Percentiles rank a stretch among this genome's conserved stretches.
Evolutionary conservation across 2,888 invertebrate species (phyloP).

Genomic region (Lumbricus terrestris): DNA sequence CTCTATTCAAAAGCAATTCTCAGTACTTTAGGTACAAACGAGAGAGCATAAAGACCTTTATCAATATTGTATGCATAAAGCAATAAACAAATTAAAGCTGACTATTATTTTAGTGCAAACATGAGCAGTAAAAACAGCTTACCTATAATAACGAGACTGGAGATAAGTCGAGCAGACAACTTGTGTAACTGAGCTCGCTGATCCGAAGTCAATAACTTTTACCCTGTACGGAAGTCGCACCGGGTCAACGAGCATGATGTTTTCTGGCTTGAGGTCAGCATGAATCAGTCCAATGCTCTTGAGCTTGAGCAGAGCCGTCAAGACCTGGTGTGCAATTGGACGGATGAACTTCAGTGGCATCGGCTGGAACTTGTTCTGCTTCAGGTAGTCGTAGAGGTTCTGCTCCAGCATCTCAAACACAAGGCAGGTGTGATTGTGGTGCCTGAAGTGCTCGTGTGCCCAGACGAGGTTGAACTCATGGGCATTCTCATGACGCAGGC

Average conservation of each 20-base stretch:
- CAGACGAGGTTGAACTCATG: constrained; percentile 93
- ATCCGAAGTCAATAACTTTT: constrained; percentile 98
- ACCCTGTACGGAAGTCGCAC: constrained; percentile 96
- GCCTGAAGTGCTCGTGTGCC: constrained; percentile 98
- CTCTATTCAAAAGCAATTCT: background rate
- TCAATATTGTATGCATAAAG: background rate
- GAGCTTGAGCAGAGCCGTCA: constrained; percentile 75
- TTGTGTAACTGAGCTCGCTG: constrained; percentile 97
- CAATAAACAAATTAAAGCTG: background rate
- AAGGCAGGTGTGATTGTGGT: constrained; percentile 97
- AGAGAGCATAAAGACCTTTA: background rate
- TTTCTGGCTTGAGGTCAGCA: constrained; percentile 98
- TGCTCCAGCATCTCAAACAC: constrained; percentile 99
- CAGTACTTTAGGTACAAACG: background rate
- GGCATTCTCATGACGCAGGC: constrained; percentile 60
- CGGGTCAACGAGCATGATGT: constrained; percentile 99
- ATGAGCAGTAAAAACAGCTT: background rate
- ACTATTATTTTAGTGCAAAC: background rate
- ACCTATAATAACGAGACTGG: constrained; percentile 95
- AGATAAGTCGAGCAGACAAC: constrained; percentile 99
- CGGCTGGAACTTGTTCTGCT: constrained; percentile 99
- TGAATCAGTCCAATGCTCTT: constrained; percentile 98
- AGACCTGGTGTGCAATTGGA: constrained; percentile 96
- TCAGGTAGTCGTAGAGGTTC: constrained; percentile 98
- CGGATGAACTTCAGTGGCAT: constrained; percentile 95